Base-by-base conservation (phyloP, 2,797 vertebrate genomes). In the Pseudopleuronectes americanus region DNA sequence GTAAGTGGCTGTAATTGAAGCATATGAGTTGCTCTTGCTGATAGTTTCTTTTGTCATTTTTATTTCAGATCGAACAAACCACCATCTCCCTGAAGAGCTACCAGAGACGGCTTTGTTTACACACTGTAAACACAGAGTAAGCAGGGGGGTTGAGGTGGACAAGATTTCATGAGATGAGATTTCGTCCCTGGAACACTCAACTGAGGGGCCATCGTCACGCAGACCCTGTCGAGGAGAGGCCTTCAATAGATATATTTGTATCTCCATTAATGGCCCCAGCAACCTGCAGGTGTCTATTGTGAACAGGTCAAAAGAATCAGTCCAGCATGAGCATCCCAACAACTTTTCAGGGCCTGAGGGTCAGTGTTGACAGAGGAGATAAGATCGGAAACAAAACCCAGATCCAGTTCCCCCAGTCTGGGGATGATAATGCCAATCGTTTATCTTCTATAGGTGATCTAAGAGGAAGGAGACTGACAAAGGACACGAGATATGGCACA, bases 351-450 rank as follows among this genome's bases (percentile, higher is more conserved):
- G 88, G 67, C 65, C 74, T 94, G 64, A 93, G 88, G 73, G 93
- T 95, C 80, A 95, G 91, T 76, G 87, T 90, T 59, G 87, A 87
- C 31, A 86, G 61, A 84, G 93, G 92, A 0, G 95, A 95, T 74
- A 93, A 92, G 21, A 95, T 93, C 85, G 96, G 95, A 68, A 96
- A 94, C 77, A 97, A 96, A 87, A 84, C 74, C 19, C 84, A 84
- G 87, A 90, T 89, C 38, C 90, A 80, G 45, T 89, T 89, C 51
- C 14, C 91, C n/a, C 71, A 71, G 22, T 77, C 90, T 63, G 96
- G 95, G 38, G 97, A 99, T 71, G 83, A 91, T 41, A 99, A 99
- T 71, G 97, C 97, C 85, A 99, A 99, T 86, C 93, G 89, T 72
- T 93, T 97, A 66, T 74, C 90, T 63, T 77, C 91, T 0, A 56